Evolutionary conservation across 2,888 invertebrate genomes (phyloP).

Genomic region (Torymus aiolomorphi): DNA sequence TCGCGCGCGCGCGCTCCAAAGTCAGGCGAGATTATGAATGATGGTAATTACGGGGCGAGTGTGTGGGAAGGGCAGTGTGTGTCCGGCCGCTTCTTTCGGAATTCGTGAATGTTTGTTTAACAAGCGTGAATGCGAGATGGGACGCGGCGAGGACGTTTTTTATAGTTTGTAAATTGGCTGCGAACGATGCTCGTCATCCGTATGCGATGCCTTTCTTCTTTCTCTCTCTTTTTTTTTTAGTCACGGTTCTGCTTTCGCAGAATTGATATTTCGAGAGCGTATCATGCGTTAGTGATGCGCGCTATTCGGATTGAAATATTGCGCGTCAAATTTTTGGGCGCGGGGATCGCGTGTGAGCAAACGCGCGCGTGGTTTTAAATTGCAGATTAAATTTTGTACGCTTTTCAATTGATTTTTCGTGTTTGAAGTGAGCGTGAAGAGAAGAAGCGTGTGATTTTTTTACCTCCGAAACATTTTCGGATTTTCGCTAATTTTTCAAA

Average conservation of each 20-base stretch:
- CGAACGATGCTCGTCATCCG: slow-evolving; percentile 26
- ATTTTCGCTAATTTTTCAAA: too few species aligned
- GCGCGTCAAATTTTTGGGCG: too few species aligned
- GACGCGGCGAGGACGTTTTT: slow-evolving; percentile 28
- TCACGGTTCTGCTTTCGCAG: slow-evolving; percentile 21
- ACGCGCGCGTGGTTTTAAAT: too few species aligned
- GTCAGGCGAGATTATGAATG: slow-evolving; percentile 56
- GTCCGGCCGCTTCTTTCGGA: slow-evolving; percentile 29
- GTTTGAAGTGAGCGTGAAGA: too few species aligned
- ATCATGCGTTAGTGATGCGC: not conserved
- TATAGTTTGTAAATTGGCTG: slow-evolving; percentile 55
- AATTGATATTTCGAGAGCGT: slow-evolving; percentile 30
- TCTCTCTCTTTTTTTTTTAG: not conserved
- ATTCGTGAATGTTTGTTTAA: slow-evolving; percentile 53
- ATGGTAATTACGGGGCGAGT: slow-evolving; percentile 53
- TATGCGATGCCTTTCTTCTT: slow-evolving; percentile 16
- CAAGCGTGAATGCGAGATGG: slow-evolving; percentile 51
- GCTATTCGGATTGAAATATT: too few species aligned
- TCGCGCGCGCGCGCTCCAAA: slow-evolving; percentile 13
- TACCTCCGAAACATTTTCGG: too few species aligned
- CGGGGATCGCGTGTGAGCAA: too few species aligned
- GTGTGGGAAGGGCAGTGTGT: slow-evolving; percentile 34
- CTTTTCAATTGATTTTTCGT: too few species aligned
- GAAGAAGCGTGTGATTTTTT: too few species aligned
- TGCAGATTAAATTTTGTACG: too few species aligned